Percentiles rank a stretch among this genome's conserved stretches.
These are phyloP conservation scores for Diphyllodes magnificus DNA, from an alignment of 2,113 vertebrate genomes.

Conservation along the genomic window DNA sequence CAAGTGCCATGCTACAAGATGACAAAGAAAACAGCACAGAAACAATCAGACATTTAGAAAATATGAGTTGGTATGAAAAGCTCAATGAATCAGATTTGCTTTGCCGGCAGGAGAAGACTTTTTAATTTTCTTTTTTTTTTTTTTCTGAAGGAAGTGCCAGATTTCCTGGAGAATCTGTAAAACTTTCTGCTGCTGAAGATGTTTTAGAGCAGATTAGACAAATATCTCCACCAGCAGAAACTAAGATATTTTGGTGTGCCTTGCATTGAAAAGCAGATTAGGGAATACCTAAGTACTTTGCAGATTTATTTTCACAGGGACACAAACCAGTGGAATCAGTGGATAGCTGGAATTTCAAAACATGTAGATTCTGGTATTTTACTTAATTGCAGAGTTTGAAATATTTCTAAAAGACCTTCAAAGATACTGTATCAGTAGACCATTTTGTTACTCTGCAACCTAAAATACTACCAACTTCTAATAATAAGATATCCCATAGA, in stretches of 20 bases:
- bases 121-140: not conserved
- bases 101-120: not conserved
- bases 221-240: not conserved
- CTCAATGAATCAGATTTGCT: accelerated
- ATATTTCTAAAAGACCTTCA: not conserved
- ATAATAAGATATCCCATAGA: not conserved
- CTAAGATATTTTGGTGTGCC: not conserved
- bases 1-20: not conserved
- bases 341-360: not conserved
- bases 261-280: not conserved
- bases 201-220: not conserved
- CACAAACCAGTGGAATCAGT: not conserved
- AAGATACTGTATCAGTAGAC: not conserved
- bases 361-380: not conserved
- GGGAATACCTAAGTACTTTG: not conserved
- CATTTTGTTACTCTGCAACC: not conserved
- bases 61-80: not conserved
- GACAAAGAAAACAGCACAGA: not conserved
- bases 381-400: not conserved
- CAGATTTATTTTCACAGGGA: not conserved
- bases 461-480: not conserved
- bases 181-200: not conserved
- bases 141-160: not conserved
- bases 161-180: not conserved
- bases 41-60: not conserved